Evolutionary conservation across 2,113 vertebrate genomes (phyloP), one percentile per base, ranked within the genome.

Genomic region (Gavia stellata): DNA sequence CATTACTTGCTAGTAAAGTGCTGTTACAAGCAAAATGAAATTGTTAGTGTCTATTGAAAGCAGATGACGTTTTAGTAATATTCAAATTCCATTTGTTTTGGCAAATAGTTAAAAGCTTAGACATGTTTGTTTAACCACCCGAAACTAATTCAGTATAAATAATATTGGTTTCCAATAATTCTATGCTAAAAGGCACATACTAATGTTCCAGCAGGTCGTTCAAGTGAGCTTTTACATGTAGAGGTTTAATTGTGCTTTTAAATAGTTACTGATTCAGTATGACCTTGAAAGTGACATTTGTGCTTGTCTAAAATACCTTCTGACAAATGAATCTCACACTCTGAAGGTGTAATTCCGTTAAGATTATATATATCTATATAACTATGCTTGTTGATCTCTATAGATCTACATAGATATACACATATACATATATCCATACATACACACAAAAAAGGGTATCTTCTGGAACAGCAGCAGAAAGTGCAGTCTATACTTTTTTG

Each of bases 131-230:
- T 80, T 95, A 97, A 92, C 95, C 93, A 96, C 90, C 81, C 83
- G 70, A 91, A 97, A 95, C 79, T 92, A 81, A 83, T 84, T 77
- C 93, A 90, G 87, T 97, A 98, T 95, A 97, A 98, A 98, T 95
- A 97, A 93, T 87, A 85, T 52, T 82, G 78, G 80, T 96, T 97
- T 97, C 93, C 97, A 93, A 85, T 95, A 96, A 94, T 82, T 94
- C 93, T 94, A 97, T 88, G 95, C 94, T 97, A 96, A 97, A 98
- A 98, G 98, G 98, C 98, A 98, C 98, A 74, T 98, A 98, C 97
- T 96, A 97, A 97, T 97, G 96, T 97, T 95, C 97, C 92, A 97
- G 98, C 97, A 98, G 97, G 97, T 98, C 80, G 21, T 98, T 97
- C 96, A 96, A 97, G 96, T 98, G 97, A 96, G 97, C 95, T 96